A percentile compares a stretch with the other conserved stretches of the same genome.
These are phyloP conservation scores for Lepilemur ruficaudatus DNA, from an alignment of 2,797 vertebrate species.

Conservation along the genomic window DNA sequence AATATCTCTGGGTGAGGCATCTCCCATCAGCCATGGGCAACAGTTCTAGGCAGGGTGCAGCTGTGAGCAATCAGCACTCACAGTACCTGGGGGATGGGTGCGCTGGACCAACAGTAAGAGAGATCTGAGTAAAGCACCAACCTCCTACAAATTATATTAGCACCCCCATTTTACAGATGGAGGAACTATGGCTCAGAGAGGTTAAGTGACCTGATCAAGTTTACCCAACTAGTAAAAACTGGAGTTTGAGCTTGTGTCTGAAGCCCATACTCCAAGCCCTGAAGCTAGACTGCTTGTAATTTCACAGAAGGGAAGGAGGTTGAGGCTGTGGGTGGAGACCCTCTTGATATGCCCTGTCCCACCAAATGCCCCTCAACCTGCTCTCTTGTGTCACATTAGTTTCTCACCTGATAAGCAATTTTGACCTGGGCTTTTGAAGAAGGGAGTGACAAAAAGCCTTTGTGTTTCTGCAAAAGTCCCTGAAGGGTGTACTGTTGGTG, in stretches of 20 bases:
- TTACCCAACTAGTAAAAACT: neutral
- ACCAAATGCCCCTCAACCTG: too few relatives aligned
- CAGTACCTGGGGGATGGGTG: neutral
- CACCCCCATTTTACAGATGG: neutral
- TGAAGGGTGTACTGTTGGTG: slow-evolving; percentile 84
- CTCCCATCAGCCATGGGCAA: neutral
- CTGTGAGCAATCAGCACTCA: neutral
- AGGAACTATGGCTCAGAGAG: neutral
- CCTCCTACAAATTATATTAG: neutral
- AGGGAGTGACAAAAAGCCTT: slow-evolving; percentile 81
- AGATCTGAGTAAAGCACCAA: neutral
- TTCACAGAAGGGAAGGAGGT: neutral
- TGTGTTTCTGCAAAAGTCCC: slow-evolving; percentile 80
- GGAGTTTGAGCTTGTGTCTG: neutral
- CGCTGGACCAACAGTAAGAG: neutral
- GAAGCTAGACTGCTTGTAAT: neutral
- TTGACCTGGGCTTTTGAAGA: slow-evolving; percentile 33
- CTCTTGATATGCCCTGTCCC: neutral
- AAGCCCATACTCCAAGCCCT: neutral
- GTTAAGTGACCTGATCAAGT: neutral
- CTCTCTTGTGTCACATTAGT: neutral
- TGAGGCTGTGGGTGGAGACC: neutral
- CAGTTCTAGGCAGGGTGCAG: neutral
- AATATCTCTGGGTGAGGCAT: neutral
- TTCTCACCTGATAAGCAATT: slow-evolving; percentile 14